A percentile compares a stretch with the other conserved stretches of the same genome.
These are phyloP conservation scores for Noctua pronuba DNA, from an alignment of 2,888 invertebrate species.

Conservation along the genomic window DNA sequence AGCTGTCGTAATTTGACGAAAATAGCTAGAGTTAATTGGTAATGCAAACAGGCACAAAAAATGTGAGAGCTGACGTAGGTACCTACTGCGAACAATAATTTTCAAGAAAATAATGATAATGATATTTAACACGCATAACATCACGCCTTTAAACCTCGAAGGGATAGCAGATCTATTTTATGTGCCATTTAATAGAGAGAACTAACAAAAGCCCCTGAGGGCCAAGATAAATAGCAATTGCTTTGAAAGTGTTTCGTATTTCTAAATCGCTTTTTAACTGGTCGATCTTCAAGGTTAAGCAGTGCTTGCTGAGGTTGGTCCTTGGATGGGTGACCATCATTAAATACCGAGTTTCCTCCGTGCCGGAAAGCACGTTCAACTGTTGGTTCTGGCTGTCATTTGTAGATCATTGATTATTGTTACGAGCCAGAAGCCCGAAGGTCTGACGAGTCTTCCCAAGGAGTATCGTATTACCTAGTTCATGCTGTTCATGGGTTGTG, in stretches of 20 bases:
- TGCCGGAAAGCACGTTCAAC: too few relatives aligned
- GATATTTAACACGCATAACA: neutral
- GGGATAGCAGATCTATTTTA: neutral
- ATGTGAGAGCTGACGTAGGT: neutral
- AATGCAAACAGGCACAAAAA: constrained; percentile 34
- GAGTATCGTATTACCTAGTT: too few relatives aligned
- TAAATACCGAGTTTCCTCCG: too few relatives aligned
- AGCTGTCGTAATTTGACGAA: constrained; percentile 24
- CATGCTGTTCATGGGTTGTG: too few relatives aligned
- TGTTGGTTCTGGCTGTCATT: too few relatives aligned
- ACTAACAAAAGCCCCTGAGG: neutral
- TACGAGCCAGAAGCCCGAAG: too few relatives aligned
- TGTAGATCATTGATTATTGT: too few relatives aligned
- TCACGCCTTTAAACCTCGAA: neutral
- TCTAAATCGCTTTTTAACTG: neutral
- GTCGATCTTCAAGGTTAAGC: too few relatives aligned
- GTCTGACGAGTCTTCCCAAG: too few relatives aligned
- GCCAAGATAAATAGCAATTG: neutral
- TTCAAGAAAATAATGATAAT: neutral
- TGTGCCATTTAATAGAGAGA: neutral
- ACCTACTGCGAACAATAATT: neutral
- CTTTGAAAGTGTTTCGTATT: neutral
- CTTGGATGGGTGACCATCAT: too few relatives aligned
- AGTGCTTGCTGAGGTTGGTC: too few relatives aligned
- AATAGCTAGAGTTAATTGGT: constrained; percentile 36